Evolutionary conservation across 1,140 invertebrate genomes (phyloP).

Genomic region (Adoxophyes honmai): DNA sequence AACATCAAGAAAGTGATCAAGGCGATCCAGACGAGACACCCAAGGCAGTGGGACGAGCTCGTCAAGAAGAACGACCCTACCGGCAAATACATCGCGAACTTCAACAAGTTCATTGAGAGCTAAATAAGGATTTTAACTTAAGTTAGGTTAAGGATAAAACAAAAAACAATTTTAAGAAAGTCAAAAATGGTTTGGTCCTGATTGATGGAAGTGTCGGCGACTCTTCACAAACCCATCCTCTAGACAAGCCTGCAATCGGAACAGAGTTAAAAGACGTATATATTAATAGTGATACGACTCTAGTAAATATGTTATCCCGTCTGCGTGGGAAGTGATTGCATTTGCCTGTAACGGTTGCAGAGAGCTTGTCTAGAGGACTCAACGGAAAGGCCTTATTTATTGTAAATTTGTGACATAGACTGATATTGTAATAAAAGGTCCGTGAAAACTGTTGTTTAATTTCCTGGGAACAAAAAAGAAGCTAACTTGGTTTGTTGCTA

Average conservation of each 20-base stretch:
- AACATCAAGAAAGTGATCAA: slow-evolving; percentile 82
- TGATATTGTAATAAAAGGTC: slow-evolving; percentile 30
- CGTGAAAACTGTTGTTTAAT: slow-evolving; percentile 6
- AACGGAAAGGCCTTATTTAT: slow-evolving; percentile 2
- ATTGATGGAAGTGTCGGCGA: too few species aligned
- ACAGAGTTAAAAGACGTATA: too few species aligned
- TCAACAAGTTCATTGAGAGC: slow-evolving; percentile 65
- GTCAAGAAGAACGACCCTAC: slow-evolving; percentile 70
- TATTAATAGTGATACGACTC: too few species aligned
- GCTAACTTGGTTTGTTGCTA: too few species aligned
- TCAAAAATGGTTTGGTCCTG: too few species aligned
- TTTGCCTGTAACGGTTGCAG: too few species aligned
- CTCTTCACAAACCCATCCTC: too few species aligned
- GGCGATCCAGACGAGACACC: slow-evolving; percentile 65
- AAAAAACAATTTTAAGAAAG: too few species aligned
- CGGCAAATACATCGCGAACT: slow-evolving; percentile 49
- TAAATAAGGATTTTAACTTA: slow-evolving; percentile 26
- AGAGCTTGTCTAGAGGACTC: too few species aligned
- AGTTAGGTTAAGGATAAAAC: neutral
- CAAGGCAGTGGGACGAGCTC: slow-evolving; percentile 71
- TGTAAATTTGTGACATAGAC: slow-evolving; percentile 24
- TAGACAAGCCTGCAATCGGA: too few species aligned
- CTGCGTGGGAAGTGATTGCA: too few species aligned
- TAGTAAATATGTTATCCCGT: too few species aligned
- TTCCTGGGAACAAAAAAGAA: slow-evolving; percentile 19